A percentile compares a stretch with the other conserved stretches of the same genome.
Conservation (phyloP, 2,113 vertebrate species). For the Mirounga angustirostris region DNA sequence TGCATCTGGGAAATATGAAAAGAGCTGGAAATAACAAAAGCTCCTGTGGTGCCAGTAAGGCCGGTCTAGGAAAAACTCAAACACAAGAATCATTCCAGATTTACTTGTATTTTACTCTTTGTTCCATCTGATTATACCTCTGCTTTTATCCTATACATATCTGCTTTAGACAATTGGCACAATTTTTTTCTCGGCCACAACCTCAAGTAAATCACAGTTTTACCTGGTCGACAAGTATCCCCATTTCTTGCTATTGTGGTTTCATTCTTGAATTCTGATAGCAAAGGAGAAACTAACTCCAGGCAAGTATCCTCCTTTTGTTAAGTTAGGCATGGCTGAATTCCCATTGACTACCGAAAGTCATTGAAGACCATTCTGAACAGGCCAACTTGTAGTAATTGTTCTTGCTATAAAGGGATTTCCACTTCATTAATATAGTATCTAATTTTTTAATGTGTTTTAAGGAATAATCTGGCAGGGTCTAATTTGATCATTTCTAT, state of each 20-base stretch:
- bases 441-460: conserved; percentile 21
- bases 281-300: background rate
- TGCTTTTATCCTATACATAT: background rate
- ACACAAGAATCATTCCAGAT: conserved; percentile 16
- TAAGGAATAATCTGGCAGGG: conserved; percentile 24
- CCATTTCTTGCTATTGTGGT: background rate
- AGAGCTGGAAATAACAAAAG: background rate
- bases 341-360: background rate
- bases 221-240: background rate
- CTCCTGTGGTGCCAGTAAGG: background rate
- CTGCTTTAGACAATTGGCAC: background rate
- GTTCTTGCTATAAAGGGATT: background rate
- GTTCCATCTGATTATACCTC: background rate
- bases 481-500: conserved; percentile 6
- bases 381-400: background rate
- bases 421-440: background rate
- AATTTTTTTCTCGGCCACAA: background rate
- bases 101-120: background rate
- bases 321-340: background rate
- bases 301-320: background rate
- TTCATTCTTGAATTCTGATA: conserved; percentile 42
- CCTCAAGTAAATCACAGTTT: background rate
- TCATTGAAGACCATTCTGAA: background rate
- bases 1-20: background rate
- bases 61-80: background rate